These are phyloP conservation scores for Paratrypauchen microcephalus DNA, from an alignment of 2,797 vertebrate genomes.

Conservation along the genomic window DNA sequence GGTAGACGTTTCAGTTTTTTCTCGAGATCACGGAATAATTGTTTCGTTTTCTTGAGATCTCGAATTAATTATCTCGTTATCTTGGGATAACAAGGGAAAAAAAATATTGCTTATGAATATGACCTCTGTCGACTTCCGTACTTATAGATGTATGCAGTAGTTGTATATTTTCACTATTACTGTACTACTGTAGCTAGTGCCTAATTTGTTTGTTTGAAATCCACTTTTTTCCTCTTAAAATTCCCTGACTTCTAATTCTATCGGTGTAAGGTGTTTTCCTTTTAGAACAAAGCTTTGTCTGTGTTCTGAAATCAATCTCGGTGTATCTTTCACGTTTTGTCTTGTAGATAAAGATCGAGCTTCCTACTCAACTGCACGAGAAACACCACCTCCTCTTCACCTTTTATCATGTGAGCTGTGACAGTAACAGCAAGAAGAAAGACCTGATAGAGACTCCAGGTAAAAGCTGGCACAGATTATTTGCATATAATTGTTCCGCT, in stretches of 20 bases:
- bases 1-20: too few species aligned
- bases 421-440: slow-evolving; percentile 94
- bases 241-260: background rate
- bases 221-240: background rate
- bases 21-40: too few species aligned
- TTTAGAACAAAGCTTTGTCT: slow-evolving; percentile 18
- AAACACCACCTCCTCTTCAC: slow-evolving; percentile 96
- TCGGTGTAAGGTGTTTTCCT: slow-evolving; percentile 8
- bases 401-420: slow-evolving; percentile 95
- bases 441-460: slow-evolving; percentile 91
- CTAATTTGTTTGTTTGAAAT: background rate
- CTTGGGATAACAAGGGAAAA: too few species aligned
- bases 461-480: slow-evolving; percentile 38
- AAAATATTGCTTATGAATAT: too few species aligned
- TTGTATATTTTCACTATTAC: too few species aligned
- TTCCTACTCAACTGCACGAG: slow-evolving; percentile 93
- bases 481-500: background rate
- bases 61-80: too few species aligned
- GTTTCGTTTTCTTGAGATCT: too few species aligned
- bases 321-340: slow-evolving; percentile 17
- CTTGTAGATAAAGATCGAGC: slow-evolving; percentile 90
- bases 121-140: too few species aligned
- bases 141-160: background rate
- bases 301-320: slow-evolving; percentile 11
- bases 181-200: background rate